These are phyloP conservation scores for Melinaea marsaeus DNA, from an alignment of 2,888 invertebrate species.

Conservation along the genomic window DNA sequence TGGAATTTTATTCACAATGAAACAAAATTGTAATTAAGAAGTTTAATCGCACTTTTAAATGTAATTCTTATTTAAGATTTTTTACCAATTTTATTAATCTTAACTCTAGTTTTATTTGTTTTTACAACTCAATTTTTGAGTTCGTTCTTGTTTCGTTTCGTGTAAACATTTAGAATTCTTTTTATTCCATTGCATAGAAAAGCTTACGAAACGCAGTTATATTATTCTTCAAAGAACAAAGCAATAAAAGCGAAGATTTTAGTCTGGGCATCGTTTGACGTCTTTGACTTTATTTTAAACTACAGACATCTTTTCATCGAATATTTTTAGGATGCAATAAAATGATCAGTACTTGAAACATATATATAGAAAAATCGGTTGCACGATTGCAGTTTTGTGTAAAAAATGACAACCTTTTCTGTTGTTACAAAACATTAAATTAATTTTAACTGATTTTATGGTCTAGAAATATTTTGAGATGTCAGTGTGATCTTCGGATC, in stretches of 20 bases:
- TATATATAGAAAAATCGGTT: too few species aligned
- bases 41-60: too few species aligned
- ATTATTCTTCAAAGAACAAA: conserved; percentile 12
- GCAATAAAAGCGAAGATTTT: conserved; percentile 12
- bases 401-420: too few species aligned
- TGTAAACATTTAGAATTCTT: conserved; percentile 15
- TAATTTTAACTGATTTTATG: too few species aligned
- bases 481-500: too few species aligned
- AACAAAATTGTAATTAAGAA: too few species aligned
- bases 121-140: background rate
- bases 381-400: too few species aligned
- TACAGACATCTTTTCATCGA: background rate
- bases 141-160: background rate
- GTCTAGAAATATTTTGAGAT: too few species aligned
- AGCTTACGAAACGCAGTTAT: conserved; percentile 11
- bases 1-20: too few species aligned
- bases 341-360: background rate
- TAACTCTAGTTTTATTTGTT: background rate
- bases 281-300: conserved; percentile 2
- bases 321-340: background rate
- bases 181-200: conserved; percentile 17
- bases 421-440: too few species aligned
- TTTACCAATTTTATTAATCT: too few species aligned
- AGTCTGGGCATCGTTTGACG: conserved; percentile 1
- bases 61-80: too few species aligned